Base-by-base conservation (phyloP, 2,888 invertebrate species). In the Apotomis betuletana region DNA sequence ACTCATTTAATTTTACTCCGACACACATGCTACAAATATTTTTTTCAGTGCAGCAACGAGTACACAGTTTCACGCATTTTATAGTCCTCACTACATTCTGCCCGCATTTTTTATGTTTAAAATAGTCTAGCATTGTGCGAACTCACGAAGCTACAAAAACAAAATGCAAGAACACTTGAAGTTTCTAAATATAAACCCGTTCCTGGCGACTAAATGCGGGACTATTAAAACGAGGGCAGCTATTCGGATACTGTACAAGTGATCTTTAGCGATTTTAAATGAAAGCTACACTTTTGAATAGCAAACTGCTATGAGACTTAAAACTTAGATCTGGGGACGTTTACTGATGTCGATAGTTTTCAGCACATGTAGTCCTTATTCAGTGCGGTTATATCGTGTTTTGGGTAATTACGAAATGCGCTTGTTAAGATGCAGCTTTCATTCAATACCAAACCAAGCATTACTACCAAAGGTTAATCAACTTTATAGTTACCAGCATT, bases 171-270 rank as follows among this genome's bases (percentile, higher is more conserved):
- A 55, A 55, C 52, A 49, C 27, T 57, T 13, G 41, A 57, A 51
- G 41, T 71, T 67, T 51, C 41, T 67, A 61, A 67, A 67, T 61
- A 60, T 41, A 51, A 57, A 55, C 54, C 46, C n/a, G 49, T 71
- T 67, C 12, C 70, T 69, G 60, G 74, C 52, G 71, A 70, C 67
- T 74, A 79, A 83, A 80, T 81, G 82, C 78, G 75, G 75, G 73
- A 77, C 74, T 77, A 79, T 78, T 81, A 81, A 81, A 77, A 80
- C 77, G 79, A 82, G 77, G 81, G 82, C 74, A 75, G 77, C 80
- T 49, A 49, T 49, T 49, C 10, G 10, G 49, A 6, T 1, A 10
- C 3, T 49, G 12, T 10, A 49, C 0, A 49, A 49, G 49, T 3
- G 10, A 49, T 9, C 6, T 49, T 49, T 9, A 3, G 49, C 9